Conservation (phyloP, 1,140 invertebrate genomes). For the Wasmannia auropunctata region DNA sequence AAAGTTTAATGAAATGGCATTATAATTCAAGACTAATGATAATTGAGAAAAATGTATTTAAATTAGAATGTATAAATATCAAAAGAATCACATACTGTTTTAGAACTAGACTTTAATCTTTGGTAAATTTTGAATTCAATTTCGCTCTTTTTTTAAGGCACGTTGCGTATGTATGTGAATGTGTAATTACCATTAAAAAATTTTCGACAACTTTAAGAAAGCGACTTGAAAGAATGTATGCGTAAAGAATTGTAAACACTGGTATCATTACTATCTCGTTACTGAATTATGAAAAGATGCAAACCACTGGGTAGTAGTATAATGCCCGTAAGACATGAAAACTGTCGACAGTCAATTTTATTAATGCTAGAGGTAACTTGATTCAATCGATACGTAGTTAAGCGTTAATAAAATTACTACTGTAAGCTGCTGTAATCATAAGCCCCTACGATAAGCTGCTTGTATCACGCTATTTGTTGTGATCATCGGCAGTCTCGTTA, state of each 20-base stretch:
- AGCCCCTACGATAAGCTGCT: constrained; percentile 13
- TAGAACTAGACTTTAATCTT: background rate
- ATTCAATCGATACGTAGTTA: constrained; percentile 49
- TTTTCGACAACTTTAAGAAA: background rate
- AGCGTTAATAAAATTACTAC: constrained; percentile 48
- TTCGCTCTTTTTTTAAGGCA: background rate
- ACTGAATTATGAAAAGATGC: background rate
- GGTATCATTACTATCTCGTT: background rate
- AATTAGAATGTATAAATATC: background rate
- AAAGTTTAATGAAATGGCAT: background rate
- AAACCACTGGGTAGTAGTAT: constrained; percentile 5
- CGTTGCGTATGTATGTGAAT: no score
- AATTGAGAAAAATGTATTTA: background rate
- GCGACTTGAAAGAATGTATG: background rate
- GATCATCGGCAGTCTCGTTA: constrained; percentile 28
- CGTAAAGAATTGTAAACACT: background rate
- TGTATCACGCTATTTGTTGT: constrained; percentile 49
- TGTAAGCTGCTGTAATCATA: constrained; percentile 32
- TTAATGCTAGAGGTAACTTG: constrained; percentile 40
- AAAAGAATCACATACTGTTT: background rate
- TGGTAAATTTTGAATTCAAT: background rate
- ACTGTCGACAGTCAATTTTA: constrained; percentile 37
- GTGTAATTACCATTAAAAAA: background rate
- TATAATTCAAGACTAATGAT: background rate
- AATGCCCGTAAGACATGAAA: constrained; percentile 36